Evolutionary conservation across 2,113 vertebrate species (phyloP).

Genomic region (Phasianus colchicus): DNA sequence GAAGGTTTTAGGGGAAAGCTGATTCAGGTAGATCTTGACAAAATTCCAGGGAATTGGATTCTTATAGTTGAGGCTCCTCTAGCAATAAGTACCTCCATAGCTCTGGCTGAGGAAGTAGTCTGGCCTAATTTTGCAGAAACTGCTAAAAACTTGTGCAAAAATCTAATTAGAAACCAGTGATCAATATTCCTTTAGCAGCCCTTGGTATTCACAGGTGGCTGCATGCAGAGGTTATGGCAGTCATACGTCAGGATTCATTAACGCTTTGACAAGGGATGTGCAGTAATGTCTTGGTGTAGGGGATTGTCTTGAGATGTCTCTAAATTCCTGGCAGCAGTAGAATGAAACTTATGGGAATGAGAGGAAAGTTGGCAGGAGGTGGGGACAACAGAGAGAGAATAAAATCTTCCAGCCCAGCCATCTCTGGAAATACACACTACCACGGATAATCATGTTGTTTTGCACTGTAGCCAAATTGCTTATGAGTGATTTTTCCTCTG

Average conservation of each 20-base stretch:
- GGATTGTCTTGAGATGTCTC: not conserved
- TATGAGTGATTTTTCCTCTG: not conserved
- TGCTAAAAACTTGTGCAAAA: not conserved
- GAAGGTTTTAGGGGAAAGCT: not conserved
- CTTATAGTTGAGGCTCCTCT: not conserved
- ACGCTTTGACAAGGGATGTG: not conserved
- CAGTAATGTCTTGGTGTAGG: not conserved
- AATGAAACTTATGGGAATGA: not conserved
- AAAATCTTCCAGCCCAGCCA: not conserved
- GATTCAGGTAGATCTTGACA: not conserved
- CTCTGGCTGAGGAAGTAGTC: not conserved
- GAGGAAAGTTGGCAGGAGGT: not conserved
- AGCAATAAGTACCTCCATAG: not conserved
- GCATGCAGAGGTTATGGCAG: not conserved
- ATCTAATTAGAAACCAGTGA: not conserved
- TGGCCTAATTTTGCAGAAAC: not conserved
- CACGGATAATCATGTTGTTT: not conserved
- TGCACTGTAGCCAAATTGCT: not conserved
- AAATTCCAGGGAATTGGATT: not conserved
- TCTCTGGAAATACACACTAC: not conserved
- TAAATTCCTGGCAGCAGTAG: not conserved
- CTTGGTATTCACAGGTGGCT: not conserved
- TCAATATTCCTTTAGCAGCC: not conserved
- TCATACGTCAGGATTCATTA: slow-evolving; percentile 24
- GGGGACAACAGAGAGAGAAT: not conserved